Conservation (phyloP, 2,113 vertebrate genomes). For the Chauna torquata region DNA sequence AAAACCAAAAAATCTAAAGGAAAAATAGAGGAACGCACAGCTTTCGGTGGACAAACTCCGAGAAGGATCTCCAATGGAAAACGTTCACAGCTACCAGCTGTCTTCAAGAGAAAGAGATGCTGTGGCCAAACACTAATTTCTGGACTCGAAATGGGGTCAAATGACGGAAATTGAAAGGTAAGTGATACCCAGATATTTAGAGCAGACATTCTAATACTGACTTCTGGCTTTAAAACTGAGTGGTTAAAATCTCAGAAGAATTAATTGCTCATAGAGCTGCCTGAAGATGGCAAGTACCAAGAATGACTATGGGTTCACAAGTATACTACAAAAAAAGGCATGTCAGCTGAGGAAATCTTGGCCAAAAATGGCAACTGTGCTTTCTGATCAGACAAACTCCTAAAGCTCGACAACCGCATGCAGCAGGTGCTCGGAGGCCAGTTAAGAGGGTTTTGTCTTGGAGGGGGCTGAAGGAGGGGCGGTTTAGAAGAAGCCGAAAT, state of each 20-base stretch:
- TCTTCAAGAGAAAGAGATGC: neutral
- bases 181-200: neutral
- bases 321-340: neutral
- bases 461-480: neutral
- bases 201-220: neutral
- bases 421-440: fast-evolving
- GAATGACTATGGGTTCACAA: neutral
- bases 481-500: neutral
- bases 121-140: neutral
- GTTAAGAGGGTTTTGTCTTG: neutral
- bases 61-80: neutral
- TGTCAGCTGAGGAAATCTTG: neutral
- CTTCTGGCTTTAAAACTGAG: neutral
- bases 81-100: neutral
- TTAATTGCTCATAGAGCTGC: neutral
- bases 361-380: neutral
- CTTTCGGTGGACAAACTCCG: neutral
- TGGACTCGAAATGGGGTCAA: neutral
- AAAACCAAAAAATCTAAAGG: neutral
- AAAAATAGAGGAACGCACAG: neutral
- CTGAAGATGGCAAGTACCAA: neutral
- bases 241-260: neutral
- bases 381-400: neutral
- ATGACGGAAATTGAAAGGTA: neutral
- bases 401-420: neutral